Conservation (phyloP, 2,888 invertebrate species). For the Perithous albicinctus region DNA sequence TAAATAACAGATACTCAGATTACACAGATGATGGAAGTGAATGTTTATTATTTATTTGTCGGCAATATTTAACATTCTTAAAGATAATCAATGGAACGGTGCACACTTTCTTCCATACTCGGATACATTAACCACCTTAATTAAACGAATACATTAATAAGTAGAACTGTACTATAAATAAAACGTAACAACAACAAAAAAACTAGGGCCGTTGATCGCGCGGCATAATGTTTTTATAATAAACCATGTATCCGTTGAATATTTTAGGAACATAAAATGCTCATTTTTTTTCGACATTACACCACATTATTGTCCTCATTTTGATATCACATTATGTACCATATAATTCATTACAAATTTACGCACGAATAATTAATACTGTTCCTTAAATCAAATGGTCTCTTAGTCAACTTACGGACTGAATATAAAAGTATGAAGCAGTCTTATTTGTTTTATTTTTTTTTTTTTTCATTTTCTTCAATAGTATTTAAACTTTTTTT, state of each 20-base stretch:
- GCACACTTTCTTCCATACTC: constrained; percentile 58
- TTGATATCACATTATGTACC: constrained; percentile 54
- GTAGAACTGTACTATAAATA: constrained; percentile 39
- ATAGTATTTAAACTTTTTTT: constrained; percentile 18
- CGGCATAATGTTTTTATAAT: constrained; percentile 41
- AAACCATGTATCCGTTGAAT: constrained; percentile 57
- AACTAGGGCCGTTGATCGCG: constrained; percentile 24
- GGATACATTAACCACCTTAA: constrained; percentile 54
- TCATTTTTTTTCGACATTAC: constrained; percentile 35
- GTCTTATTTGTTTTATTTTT: constrained; percentile 15
- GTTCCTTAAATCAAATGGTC: constrained; percentile 43
- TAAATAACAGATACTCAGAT: constrained; percentile 25
- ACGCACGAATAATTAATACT: constrained; percentile 57
- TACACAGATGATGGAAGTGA: constrained; percentile 29
- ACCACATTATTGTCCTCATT: constrained; percentile 41
- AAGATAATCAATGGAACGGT: constrained; percentile 58
- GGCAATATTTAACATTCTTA: constrained; percentile 49
- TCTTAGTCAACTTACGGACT: constrained; percentile 24
- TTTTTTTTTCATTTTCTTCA: background rate
- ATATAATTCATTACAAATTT: constrained; percentile 39
- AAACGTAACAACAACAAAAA: constrained; percentile 17
- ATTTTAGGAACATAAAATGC: constrained; percentile 62
- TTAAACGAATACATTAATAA: constrained; percentile 46
- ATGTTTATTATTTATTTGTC: constrained; percentile 55
- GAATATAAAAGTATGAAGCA: constrained; percentile 46